Base-by-base conservation (phyloP, 1,140 invertebrate species). In the Streblospio benedicti region DNA sequence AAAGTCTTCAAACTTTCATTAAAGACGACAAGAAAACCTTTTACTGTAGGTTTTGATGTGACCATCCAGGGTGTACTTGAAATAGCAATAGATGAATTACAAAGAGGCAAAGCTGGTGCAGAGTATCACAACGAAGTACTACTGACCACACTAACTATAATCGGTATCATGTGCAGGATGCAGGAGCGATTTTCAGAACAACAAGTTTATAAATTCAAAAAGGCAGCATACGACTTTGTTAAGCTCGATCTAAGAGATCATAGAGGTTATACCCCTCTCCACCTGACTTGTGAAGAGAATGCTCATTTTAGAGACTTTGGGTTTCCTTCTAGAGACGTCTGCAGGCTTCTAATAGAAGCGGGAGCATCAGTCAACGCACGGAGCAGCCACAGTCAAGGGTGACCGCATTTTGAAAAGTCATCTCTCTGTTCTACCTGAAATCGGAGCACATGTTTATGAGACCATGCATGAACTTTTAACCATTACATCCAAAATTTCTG, bases 1-100 rank as follows among this genome's bases (percentile, higher is more conserved):
- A 92, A 97, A 79, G 81, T 97, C 1, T 97, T 97, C 78, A 89
- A 87, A 56, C 95, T n/a, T n/a, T n/a, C n/a, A n/a, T n/a, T n/a
- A n/a, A n/a, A 91, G 72, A 94, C 96, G 90, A 86, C 92, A 71
- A 83, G 57, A 31, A 71, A 74, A 20, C 83, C 87, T 2, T 61
- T 64, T 53, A 60, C 65, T 1, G 84, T 92, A 23, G 83, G 86
- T 35, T 87, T 89, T 66, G 77, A 83, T 61, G 90, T 93, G 77
- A 84, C 94, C 60, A 83, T 92, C 66, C 81, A 83, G n/a, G n/a
- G n/a, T 64, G 90, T 93, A 38, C 86, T 93, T 68, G 57, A 69
- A 20, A 65, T 70, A 28, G 73, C 71, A 12, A 67, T 76, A 14
- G 65, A 69, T 31, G 76, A 78, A 64, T 59, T 77, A 14, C 67